phyloP scores from a whole-genome alignment of 2,888 invertebrate genomes.

The Dryobota labecula region DNA sequence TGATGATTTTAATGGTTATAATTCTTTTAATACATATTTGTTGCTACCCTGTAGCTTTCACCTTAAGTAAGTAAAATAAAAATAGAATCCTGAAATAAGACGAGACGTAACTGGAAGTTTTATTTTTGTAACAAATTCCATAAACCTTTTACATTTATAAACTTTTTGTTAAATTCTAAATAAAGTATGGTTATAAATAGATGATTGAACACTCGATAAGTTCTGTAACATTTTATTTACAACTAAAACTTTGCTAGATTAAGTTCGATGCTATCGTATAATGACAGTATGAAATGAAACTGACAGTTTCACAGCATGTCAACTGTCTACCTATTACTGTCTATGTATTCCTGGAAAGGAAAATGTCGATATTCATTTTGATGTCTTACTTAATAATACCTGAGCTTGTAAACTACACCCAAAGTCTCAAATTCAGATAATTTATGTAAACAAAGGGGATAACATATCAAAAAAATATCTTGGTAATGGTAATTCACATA shows the following conservation, averaged over 20 bases:
- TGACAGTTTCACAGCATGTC: background rate
- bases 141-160: background rate
- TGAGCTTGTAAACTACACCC: background rate
- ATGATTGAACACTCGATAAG: too few relatives aligned
- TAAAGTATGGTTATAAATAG: slow-evolving; percentile 3
- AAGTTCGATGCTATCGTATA: background rate
- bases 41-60: too few relatives aligned
- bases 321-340: too few relatives aligned
- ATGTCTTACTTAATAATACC: background rate
- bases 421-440: too few relatives aligned
- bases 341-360: too few relatives aligned
- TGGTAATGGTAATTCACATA: too few relatives aligned
- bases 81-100: slow-evolving; percentile 6
- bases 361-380: background rate
- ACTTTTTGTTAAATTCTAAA: background rate
- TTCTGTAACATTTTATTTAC: too few relatives aligned
- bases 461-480: too few relatives aligned
- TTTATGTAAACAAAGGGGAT: too few relatives aligned
- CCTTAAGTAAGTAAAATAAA: background rate
- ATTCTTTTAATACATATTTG: too few relatives aligned
- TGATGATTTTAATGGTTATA: too few relatives aligned
- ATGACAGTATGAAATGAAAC: background rate
- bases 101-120: background rate
- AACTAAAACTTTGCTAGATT: background rate
- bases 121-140: slow-evolving; percentile 9